Evolutionary conservation across 2,113 vertebrate species (phyloP).

Genomic region (Candoia aspera): DNA sequence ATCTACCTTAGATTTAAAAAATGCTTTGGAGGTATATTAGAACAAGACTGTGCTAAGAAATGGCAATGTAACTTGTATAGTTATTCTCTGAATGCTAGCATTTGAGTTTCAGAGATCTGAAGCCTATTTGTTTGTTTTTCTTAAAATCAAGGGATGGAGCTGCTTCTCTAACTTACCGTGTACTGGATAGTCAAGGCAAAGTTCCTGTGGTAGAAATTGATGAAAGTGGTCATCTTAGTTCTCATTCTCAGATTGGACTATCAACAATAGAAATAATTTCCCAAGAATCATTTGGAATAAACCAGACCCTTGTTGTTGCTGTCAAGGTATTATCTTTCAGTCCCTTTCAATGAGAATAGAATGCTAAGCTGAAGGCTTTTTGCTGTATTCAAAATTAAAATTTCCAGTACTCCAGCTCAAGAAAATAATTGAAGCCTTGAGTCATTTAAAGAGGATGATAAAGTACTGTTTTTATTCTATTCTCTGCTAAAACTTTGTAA

Average conservation of each 20-base stretch:
- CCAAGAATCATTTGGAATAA: slow-evolving; percentile 83
- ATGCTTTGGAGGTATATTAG: neutral
- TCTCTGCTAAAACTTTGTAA: neutral
- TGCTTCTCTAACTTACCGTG: slow-evolving; percentile 80
- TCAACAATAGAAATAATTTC: slow-evolving; percentile 86
- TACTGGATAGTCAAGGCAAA: slow-evolving; percentile 81
- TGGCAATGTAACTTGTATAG: neutral
- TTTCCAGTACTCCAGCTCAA: neutral
- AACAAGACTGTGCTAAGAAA: accelerated
- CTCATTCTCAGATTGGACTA: slow-evolving; percentile 80
- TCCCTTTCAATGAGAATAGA: neutral
- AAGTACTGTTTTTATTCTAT: neutral
- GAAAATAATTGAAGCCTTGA: neutral
- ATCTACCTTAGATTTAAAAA: slow-evolving; percentile 1
- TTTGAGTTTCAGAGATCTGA: neutral
- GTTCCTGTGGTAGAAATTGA: slow-evolving; percentile 81
- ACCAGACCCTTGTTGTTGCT: slow-evolving; percentile 72
- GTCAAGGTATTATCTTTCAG: slow-evolving; percentile 72
- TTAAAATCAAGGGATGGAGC: slow-evolving; percentile 77
- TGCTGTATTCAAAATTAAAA: neutral
- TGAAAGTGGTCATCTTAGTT: slow-evolving; percentile 82
- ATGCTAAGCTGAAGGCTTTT: neutral
- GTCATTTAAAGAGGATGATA: neutral
- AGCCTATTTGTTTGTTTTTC: neutral
- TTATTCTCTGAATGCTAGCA: accelerated